phyloP scores from a whole-genome alignment of 2,888 invertebrate species.

The Sesia apiformis region DNA sequence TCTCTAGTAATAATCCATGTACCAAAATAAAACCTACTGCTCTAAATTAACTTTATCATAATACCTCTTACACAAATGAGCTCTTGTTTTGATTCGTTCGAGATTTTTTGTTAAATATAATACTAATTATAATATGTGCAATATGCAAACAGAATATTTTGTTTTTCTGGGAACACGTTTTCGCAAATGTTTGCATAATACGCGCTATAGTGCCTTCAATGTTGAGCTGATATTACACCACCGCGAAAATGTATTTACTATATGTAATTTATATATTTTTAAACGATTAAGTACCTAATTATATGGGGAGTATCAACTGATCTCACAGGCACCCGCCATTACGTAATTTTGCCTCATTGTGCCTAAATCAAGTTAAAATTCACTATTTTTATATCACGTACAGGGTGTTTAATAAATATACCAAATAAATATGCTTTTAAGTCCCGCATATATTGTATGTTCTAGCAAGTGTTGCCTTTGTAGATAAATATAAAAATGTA shows the following conservation, averaged over 20 bases:
- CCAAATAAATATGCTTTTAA: constrained; percentile 70
- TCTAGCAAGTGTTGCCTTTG: constrained; percentile 62
- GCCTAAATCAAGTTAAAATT: constrained; percentile 49
- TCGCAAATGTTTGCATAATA: constrained; percentile 1
- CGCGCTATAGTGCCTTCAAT: constrained; percentile 12
- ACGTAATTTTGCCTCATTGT: constrained; percentile 50
- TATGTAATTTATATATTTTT: constrained; percentile 1
- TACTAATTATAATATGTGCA: too few relatives aligned
- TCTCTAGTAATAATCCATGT: constrained; percentile 16
- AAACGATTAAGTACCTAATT: constrained; percentile 1
- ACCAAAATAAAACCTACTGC: constrained; percentile 13
- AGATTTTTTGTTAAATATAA: too few relatives aligned
- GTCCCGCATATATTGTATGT: constrained; percentile 36
- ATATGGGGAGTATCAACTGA: constrained; percentile 38
- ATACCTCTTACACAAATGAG: too few relatives aligned
- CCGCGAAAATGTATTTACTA: constrained; percentile 1
- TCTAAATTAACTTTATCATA: not conserved
- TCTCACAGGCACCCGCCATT: constrained; percentile 57
- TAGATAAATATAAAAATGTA: constrained; percentile 22
- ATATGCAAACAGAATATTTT: constrained; percentile 15
- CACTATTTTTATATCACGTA: constrained; percentile 69
- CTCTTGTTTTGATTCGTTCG: too few relatives aligned
- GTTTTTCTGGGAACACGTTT: constrained; percentile 7
- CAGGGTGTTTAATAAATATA: constrained; percentile 69
- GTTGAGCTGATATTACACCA: constrained; percentile 8